Conservation (phyloP, 2,888 invertebrate species). For the Agrotis puta region DNA sequence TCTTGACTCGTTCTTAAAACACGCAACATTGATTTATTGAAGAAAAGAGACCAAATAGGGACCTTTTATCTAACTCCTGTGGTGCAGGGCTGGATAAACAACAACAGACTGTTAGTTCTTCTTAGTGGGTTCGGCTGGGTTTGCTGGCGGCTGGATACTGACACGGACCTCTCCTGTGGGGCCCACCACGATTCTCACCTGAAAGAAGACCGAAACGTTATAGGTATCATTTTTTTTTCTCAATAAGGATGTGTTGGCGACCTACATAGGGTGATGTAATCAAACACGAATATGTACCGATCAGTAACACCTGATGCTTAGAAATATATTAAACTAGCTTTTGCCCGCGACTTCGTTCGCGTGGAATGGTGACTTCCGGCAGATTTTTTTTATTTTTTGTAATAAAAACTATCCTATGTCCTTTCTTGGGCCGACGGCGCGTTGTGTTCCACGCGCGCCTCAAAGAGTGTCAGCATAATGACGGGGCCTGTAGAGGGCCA, state of each 20-base stretch:
- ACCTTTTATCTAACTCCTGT: constrained; percentile 30
- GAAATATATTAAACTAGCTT: too few relatives aligned
- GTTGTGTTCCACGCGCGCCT: too few relatives aligned
- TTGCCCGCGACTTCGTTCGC: too few relatives aligned
- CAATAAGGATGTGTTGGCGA: background rate
- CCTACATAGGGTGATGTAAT: background rate
- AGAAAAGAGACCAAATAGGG: constrained; percentile 38
- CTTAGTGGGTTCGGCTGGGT: constrained; percentile 63
- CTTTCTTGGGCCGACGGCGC: too few relatives aligned
- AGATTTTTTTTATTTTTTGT: too few relatives aligned
- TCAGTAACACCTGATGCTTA: background rate
- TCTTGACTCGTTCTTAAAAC: constrained; percentile 1
- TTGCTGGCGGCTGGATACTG: constrained; percentile 77
- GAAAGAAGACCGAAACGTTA: constrained; percentile 50
- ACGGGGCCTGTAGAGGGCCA: too few relatives aligned
- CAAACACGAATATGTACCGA: background rate
- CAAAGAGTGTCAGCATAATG: too few relatives aligned
- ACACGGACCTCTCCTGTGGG: constrained; percentile 81
- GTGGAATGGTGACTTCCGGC: too few relatives aligned
- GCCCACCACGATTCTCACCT: constrained; percentile 87
- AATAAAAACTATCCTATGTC: too few relatives aligned
- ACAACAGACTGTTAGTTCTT: constrained; percentile 54
- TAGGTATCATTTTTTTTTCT: background rate
- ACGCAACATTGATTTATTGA: constrained; percentile 35
- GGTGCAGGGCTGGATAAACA: constrained; percentile 32